phyloP scores from a whole-genome alignment of 2,113 vertebrate genomes.

The Cromileptes altivelis region DNA sequence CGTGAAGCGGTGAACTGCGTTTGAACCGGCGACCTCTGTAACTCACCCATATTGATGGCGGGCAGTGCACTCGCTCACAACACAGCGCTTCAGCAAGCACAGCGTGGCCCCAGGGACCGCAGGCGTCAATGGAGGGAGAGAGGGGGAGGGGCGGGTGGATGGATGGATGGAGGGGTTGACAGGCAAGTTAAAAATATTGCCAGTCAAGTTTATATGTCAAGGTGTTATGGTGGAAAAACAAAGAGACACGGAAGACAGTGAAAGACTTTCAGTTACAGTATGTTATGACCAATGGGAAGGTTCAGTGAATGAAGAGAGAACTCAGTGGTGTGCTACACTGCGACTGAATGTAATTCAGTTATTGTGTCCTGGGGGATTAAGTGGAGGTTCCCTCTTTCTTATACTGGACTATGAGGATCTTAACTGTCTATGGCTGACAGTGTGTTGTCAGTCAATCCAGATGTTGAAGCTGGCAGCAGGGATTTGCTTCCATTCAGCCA shows the following conservation, averaged over 20 bases:
- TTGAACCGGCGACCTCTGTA: conserved; percentile 86
- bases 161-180: conserved; percentile 23
- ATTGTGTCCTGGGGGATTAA: not conserved
- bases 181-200: conserved; percentile 34
- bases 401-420: too few species aligned
- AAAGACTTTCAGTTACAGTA: not conserved
- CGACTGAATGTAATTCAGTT: not conserved
- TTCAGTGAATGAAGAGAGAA: not conserved
- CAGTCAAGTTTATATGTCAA: conserved; percentile 47
- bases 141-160: not conserved
- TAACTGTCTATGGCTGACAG: too few species aligned
- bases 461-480: too few species aligned
- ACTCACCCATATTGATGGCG: conserved; percentile 85
- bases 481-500: too few species aligned
- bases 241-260: conserved; percentile 11
- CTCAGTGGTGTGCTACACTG: not conserved
- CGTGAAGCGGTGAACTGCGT: conserved; percentile 78
- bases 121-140: conserved; percentile 42
- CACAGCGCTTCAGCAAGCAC: conserved; percentile 73
- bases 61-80: conserved; percentile 60
- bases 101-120: conserved; percentile 67
- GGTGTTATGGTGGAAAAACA: conserved; percentile 45
- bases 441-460: too few species aligned
- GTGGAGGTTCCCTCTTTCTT: too few species aligned
- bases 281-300: not conserved